Percentiles rank a stretch among this genome's conserved stretches.
Evolutionary conservation across 53 echinoderm and acorn worm genomes (phyloP).

Genomic region (Patiria pectinifera): DNA sequence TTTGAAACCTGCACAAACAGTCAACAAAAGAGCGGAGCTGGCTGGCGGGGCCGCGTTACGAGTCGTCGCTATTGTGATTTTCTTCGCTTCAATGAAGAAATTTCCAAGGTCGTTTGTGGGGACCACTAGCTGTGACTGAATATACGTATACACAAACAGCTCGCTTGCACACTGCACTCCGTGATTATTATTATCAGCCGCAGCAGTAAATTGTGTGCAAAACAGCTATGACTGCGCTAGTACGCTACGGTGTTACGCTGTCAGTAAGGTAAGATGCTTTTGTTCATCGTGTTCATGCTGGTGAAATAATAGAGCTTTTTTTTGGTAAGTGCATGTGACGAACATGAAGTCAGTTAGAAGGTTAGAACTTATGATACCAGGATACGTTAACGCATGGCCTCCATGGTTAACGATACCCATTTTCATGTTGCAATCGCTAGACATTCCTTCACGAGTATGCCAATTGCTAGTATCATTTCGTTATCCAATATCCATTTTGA

Average conservation of each 20-base stretch:
- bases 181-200: not conserved
- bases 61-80: conserved; percentile 20
- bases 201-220: not conserved
- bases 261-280: not conserved
- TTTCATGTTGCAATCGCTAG: too few species aligned
- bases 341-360: not conserved
- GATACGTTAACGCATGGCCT: too few species aligned
- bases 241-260: too few species aligned
- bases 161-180: not conserved
- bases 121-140: conserved; percentile 22
- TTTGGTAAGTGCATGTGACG: not conserved
- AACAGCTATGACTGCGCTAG: not conserved
- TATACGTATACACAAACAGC: conserved; percentile 30
- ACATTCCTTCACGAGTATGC: too few species aligned
- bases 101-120: conserved; percentile 27
- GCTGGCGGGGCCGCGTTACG: not conserved
- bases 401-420: too few species aligned
- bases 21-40: conserved; percentile 42
- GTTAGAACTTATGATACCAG: too few species aligned
- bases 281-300: not conserved
- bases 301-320: not conserved
- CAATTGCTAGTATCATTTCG: too few species aligned
- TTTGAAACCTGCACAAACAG: conserved; percentile 10
- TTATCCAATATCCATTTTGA: too few species aligned
- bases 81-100: conserved; percentile 30